Percentiles rank a stretch among this genome's conserved stretches.
Conservation (phyloP, 2,113 vertebrate genomes). For the Lepus americanus region DNA sequence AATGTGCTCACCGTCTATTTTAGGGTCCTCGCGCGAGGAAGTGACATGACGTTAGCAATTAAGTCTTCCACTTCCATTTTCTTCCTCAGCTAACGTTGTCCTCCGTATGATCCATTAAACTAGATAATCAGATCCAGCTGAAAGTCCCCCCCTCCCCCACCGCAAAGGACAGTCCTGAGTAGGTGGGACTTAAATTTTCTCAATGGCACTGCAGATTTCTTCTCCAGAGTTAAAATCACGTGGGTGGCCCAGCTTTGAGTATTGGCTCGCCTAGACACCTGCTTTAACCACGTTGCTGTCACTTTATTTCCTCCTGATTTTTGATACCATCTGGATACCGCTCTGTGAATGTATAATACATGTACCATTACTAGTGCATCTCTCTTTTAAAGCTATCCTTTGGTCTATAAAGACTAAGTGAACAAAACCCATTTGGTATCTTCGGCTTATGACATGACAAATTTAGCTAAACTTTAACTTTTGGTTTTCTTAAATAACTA, state of each 20-base stretch:
- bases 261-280: background rate
- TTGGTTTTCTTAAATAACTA: background rate
- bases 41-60: constrained; percentile 66
- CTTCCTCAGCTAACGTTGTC: constrained; percentile 44
- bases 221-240: background rate
- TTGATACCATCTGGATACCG: background rate
- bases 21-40: constrained; percentile 67
- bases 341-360: background rate
- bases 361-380: background rate
- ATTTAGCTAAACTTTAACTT: constrained; percentile 32
- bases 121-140: background rate
- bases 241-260: background rate
- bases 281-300: background rate
- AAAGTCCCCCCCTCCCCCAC: background rate
- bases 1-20: constrained; percentile 78
- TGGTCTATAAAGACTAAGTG: background rate
- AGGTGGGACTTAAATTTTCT: constrained; percentile 43
- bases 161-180: background rate
- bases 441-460: background rate
- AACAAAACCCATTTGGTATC: background rate
- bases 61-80: constrained; percentile 69
- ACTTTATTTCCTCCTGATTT: background rate
- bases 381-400: background rate
- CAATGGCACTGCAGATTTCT: background rate
- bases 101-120: constrained; percentile 54